Evolutionary conservation across 2,797 vertebrate genomes (phyloP).

Genomic region (Anguilla megastoma): DNA sequence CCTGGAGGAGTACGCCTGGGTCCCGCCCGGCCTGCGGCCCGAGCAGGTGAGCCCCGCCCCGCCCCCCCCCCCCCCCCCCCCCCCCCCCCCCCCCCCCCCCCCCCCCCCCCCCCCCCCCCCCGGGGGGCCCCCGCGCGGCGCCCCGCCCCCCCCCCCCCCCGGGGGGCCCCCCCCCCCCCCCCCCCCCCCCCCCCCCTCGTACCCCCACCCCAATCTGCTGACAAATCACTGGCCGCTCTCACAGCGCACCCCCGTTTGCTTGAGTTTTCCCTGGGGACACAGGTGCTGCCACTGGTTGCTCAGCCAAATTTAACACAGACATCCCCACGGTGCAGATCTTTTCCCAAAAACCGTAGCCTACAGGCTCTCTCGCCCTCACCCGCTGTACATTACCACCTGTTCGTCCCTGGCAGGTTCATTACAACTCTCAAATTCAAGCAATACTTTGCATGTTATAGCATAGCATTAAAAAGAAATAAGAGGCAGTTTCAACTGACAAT

Average conservation of each 20-base stretch:
- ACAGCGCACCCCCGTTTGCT: constrained; percentile 39
- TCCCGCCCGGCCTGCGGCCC: no score
- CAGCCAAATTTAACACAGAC: constrained; percentile 7
- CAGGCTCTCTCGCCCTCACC: background rate
- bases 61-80: no score
- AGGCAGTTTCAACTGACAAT: background rate
- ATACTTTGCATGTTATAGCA: background rate
- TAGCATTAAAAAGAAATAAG: background rate
- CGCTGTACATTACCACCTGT: background rate
- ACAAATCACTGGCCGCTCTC: constrained; percentile 51
- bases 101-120: no score
- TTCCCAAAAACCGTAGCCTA: background rate
- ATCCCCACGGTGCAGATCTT: background rate
- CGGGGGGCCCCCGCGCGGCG: no score
- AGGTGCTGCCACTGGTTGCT: constrained; percentile 53
- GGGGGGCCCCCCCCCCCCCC: background rate
- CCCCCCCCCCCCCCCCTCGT: background rate
- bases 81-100: no score
- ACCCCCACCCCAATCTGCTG: background rate
- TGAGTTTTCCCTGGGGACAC: constrained; percentile 27
- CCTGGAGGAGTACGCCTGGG: no score
- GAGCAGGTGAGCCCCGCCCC: no score
- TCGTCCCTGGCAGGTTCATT: background rate
- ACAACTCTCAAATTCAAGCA: background rate
- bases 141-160: no score